Evolutionary conservation across 2,888 invertebrate genomes (phyloP).

Genomic region (Himalopsyche anomala): DNA sequence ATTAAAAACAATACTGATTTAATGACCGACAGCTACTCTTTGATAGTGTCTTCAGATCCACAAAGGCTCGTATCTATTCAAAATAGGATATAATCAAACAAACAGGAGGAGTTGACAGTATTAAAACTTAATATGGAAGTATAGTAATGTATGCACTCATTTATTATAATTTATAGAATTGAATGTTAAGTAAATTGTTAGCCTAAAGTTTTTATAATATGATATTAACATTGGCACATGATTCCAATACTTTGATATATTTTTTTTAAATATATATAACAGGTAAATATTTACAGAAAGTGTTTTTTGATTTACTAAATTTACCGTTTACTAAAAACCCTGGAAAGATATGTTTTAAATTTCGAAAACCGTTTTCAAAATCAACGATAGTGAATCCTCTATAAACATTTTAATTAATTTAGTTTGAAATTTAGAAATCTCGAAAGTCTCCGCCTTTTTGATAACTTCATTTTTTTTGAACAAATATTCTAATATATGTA

Average conservation of each 20-base stretch:
- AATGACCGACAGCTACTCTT: no score
- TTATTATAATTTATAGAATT: constrained; percentile 30
- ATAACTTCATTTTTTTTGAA: constrained; percentile 58
- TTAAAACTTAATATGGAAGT: not conserved
- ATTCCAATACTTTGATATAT: constrained; percentile 65
- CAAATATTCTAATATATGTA: constrained; percentile 60
- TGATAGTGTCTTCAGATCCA: no score
- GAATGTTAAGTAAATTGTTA: constrained; percentile 42
- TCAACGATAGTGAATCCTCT: constrained; percentile 63
- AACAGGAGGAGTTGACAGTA: no score
- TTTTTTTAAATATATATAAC: constrained; percentile 64
- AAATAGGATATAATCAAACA: no score
- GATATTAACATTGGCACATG: constrained; percentile 65
- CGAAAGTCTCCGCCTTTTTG: constrained; percentile 62
- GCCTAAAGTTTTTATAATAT: constrained; percentile 40
- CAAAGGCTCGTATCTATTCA: no score
- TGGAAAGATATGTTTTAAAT: constrained; percentile 67
- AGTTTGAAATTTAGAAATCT: constrained; percentile 63
- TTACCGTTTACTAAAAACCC: constrained; percentile 66
- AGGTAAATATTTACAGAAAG: constrained; percentile 66
- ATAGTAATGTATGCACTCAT: not conserved
- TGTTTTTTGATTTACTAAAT: constrained; percentile 64
- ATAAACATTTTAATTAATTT: constrained; percentile 61
- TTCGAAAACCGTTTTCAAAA: constrained; percentile 66
- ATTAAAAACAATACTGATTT: no score